phyloP scores from a whole-genome alignment of 2,113 vertebrate genomes.

The Pogona vitticeps region DNA sequence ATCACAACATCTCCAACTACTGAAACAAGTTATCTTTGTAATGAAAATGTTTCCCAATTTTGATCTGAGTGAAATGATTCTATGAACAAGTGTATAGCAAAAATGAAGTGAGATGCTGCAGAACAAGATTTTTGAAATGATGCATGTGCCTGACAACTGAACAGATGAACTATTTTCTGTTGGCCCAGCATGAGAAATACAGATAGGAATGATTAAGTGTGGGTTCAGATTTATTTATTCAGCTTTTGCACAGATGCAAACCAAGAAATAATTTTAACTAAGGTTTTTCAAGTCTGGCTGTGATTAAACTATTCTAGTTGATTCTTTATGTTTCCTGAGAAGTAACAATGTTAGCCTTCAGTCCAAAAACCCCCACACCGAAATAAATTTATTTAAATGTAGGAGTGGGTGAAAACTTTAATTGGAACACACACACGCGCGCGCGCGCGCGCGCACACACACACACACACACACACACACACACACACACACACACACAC shows the following conservation, averaged over 20 bases:
- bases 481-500: too few relatives aligned
- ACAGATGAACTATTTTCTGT: neutral
- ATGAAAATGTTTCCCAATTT: neutral
- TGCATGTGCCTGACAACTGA: conserved; percentile 14
- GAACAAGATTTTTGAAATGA: conserved; percentile 5
- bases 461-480: too few relatives aligned
- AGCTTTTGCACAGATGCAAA: neutral
- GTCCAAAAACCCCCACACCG: too few relatives aligned
- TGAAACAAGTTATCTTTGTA: neutral
- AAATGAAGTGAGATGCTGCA: neutral
- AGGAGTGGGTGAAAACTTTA: too few relatives aligned
- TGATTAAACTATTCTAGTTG: neutral
- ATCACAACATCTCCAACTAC: neutral
- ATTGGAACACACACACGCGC: too few relatives aligned
- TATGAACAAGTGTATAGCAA: neutral
- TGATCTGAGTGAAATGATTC: neutral
- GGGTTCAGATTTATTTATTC: neutral
- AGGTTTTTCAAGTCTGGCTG: neutral
- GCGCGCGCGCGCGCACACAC: too few relatives aligned
- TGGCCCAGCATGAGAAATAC: neutral
- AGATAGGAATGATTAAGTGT: neutral
- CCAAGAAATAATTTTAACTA: neutral
- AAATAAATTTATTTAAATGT: too few relatives aligned
- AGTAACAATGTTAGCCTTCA: neutral
- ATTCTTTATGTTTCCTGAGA: neutral